Evolutionary conservation across 2,113 vertebrate species (phyloP).

Genomic region (Ploceus nigricollis): DNA sequence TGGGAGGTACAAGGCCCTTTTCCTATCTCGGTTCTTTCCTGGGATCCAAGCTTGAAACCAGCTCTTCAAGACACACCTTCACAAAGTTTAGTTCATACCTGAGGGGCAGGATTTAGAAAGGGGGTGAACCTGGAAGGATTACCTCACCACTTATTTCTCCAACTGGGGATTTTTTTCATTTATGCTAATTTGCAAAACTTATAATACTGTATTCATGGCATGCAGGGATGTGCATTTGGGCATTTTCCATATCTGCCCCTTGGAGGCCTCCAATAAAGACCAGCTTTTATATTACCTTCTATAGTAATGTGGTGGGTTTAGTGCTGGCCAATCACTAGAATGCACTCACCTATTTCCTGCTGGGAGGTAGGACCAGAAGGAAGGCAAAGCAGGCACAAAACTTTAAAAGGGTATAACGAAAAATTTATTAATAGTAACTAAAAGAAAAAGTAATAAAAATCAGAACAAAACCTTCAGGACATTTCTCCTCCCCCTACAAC

Average conservation of each 20-base stretch:
- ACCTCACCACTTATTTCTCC: background rate
- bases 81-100: background rate
- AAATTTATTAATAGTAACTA: background rate
- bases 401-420: background rate
- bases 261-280: background rate
- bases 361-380: background rate
- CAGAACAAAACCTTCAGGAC: background rate
- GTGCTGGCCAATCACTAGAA: background rate
- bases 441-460: background rate
- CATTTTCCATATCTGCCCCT: background rate
- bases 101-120: background rate
- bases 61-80: background rate
- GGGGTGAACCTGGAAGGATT: background rate
- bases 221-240: background rate
- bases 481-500: background rate
- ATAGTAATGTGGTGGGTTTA: background rate
- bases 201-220: background rate
- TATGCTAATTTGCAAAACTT: background rate
- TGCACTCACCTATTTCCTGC: background rate
- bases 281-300: background rate
- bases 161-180: background rate
- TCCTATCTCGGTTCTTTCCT: background rate
- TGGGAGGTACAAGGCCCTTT: no score
- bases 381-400: background rate
- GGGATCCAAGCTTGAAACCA: background rate